Base-by-base conservation (phyloP, 2,888 invertebrate genomes). In the Orthonevra nobilis region DNA sequence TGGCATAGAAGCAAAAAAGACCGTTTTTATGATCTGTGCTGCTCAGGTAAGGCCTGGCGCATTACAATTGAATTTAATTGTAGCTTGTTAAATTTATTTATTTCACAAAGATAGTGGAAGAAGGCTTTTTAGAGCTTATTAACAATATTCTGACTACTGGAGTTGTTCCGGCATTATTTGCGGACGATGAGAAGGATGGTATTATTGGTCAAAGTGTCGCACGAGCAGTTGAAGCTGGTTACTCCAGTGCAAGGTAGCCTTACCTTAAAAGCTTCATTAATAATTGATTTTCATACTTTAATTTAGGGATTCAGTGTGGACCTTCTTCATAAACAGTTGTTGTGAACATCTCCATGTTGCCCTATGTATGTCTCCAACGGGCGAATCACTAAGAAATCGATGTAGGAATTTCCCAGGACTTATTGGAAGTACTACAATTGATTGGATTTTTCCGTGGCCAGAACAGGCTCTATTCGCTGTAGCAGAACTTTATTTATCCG, bases 371-470 rank as follows among this genome's bases (percentile, higher is more conserved):
- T 96, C 96, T 2, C 96, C 97, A 0, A 91, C 95, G 1, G 94
- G 96, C 0, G 96, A 97, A 69, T 91, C 92, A 3, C 89, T 97
- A 10, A 92, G 96, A 46, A 95, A 93, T 83, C 91, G 95, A 12
- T 97, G 97, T 85, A 92, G 97, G 81, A 96, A 93, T 89, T 97
- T 97, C 88, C 97, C 97, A 0, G 97, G 97, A 0, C 90, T 97
- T 44, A 96, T 97, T 32, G 97, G 96, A 86, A 96, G 96, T 85
- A 95, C 96, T 0, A 95, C 94, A 32, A 96, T 97, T 81, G 96
- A 97, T 87, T 97, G 97, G 97, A 93, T 97, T 86, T 96, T 95
- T 88, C 94, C 97, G 0, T 97, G 97, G 97, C 97, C 97, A 0
- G 92, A 94, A 81, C 96, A 97, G 86, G 97, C 97, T 0, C 87